phyloP scores from a whole-genome alignment of 2,888 invertebrate genomes.

The Eristalis tenax region DNA sequence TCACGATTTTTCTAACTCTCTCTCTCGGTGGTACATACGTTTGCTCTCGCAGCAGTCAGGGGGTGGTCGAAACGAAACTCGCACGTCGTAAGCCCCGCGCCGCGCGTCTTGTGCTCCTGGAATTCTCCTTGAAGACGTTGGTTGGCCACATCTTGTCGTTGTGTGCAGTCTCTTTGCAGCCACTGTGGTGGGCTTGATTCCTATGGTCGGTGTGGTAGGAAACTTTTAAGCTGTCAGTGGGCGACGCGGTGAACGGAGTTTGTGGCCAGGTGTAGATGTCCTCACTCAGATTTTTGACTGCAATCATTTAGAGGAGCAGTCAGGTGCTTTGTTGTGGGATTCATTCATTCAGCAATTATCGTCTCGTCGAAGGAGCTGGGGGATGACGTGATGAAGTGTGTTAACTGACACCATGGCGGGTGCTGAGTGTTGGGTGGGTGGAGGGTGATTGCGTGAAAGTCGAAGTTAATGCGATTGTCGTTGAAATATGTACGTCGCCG shows the following conservation, averaged over 20 bases:
- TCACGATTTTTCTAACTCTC: constrained; percentile 36
- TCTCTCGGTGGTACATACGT: constrained; percentile 1
- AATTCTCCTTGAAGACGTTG: constrained; percentile 51
- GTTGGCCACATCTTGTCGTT: constrained; percentile 57
- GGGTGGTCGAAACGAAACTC: neutral
- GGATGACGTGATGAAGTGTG: too few relatives aligned
- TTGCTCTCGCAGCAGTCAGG: constrained; percentile 2
- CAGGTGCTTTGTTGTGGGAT: neutral
- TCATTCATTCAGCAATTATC: neutral
- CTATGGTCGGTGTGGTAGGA: constrained; percentile 31
- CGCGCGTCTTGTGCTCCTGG: neutral
- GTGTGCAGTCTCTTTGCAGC: constrained; percentile 30
- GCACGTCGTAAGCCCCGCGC: too few relatives aligned
- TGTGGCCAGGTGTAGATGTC: neutral
- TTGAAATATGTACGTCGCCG: too few relatives aligned
- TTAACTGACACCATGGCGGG: too few relatives aligned
- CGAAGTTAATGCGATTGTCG: too few relatives aligned
- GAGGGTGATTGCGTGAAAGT: too few relatives aligned
- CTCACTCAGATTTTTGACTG: neutral
- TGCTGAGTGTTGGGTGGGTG: too few relatives aligned
- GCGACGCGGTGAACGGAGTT: neutral
- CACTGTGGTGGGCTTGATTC: constrained; percentile 28
- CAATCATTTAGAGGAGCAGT: neutral
- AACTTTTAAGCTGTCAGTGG: neutral
- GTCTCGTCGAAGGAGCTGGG: too few relatives aligned